Evolutionary conservation across 2,113 vertebrate species (phyloP), one percentile per base, ranked within the genome.

Genomic region (Callipepla californica): DNA sequence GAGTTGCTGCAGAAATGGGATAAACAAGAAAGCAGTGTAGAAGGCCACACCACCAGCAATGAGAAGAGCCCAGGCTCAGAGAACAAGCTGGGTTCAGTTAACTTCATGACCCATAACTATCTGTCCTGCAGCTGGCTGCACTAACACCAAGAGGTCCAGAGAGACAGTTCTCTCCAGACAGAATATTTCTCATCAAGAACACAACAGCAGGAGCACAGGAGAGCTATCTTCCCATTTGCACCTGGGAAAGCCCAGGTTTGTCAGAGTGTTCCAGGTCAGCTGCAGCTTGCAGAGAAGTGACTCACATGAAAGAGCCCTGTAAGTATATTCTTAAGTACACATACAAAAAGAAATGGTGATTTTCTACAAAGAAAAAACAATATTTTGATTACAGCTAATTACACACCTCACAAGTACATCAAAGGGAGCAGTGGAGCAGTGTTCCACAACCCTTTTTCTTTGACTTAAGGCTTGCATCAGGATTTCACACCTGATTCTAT

Each of bases 331-430:
- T 78, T 73, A 90, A 22, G 57, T 62, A 70, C 30, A 22, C 78
- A 80, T 9, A 94, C 85, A 82, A 94, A 96, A 97, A 96, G 93
- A 95, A 93, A 85, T 69, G 40, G 84, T 80, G 91, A 97, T 96
- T 96, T 95, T 96, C 96, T 95, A 92, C 93, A 95, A 83, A 95
- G 90, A 96, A 92, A 82, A 95, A 97, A 95, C 96, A 94, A 80
- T 97, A 96, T 87, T 95, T 95, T 22, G 9, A 83, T 81, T 97
- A 95, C 89, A 96, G 94, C 94, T 97, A 97, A 97, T 97, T 96
- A 97, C 96, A 96, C 85, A 75, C 51, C 75, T 74, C 85, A 50
- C 87, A 94, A 95, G 74, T 75, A 95, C 92, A 92, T 94, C 95
- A 93, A 87, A 96, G 76, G 45, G 30, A 74, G 2, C 6, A 7